Conservation (phyloP, 2,113 vertebrate species). For the Cygnus atratus region DNA sequence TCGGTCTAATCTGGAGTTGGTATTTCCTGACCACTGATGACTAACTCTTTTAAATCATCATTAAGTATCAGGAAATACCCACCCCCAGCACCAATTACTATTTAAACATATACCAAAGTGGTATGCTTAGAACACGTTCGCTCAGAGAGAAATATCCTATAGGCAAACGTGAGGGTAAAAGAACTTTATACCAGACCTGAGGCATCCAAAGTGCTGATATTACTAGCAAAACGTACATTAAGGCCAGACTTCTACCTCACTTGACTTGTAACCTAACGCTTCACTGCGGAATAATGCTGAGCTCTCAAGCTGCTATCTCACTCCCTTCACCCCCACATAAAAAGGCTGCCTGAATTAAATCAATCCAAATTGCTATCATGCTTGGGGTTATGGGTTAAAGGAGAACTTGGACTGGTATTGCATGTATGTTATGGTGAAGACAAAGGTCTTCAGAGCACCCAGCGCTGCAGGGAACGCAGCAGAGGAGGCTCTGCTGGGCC, state of each 20-base stretch:
- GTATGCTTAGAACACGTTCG: background rate
- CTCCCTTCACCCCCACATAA: background rate
- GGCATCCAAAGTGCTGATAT: background rate
- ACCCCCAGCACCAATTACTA: slow-evolving; percentile 1
- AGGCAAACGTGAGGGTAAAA: background rate
- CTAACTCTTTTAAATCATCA: background rate
- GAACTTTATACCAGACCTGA: background rate
- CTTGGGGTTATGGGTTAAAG: background rate
- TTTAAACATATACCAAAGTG: background rate
- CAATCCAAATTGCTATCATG: background rate
- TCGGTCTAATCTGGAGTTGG: background rate
- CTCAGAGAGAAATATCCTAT: background rate
- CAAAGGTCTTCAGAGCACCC: background rate
- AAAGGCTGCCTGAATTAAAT: background rate
- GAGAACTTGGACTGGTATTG: background rate
- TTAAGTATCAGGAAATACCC: slow-evolving; percentile 47
- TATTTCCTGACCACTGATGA: slow-evolving; percentile 58
- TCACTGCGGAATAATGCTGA: background rate
- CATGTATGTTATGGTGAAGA: background rate
- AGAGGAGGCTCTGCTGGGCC: background rate
- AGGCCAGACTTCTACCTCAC: background rate
- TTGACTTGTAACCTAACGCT: background rate
- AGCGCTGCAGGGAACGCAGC: rapidly evolving
- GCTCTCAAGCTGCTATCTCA: background rate
- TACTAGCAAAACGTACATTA: background rate